A percentile compares a stretch with the other conserved stretches of the same genome.
These are phyloP conservation scores for Geotrypetes seraphini DNA, from an alignment of 2,797 vertebrate species.

Conservation along the genomic window DNA sequence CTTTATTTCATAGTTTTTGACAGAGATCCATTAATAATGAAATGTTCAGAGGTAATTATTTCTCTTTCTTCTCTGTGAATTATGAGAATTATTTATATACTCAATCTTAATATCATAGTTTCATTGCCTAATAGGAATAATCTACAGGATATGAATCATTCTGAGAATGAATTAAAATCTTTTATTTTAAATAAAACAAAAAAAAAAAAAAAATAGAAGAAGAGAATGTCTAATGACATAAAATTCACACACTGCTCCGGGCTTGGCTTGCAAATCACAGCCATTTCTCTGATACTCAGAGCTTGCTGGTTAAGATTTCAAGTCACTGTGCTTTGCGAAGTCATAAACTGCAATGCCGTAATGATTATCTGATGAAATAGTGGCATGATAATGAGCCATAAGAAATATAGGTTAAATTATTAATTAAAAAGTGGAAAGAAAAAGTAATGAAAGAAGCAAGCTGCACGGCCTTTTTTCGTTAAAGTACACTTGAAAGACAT, in stretches of 20 bases:
- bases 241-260: conserved; percentile 37
- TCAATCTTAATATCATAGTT: conserved; percentile 47
- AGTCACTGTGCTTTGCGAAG: conserved; percentile 26
- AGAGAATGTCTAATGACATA: conserved; percentile 50
- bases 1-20: conserved; percentile 35
- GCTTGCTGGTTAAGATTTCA: conserved; percentile 11
- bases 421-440: conserved; percentile 62
- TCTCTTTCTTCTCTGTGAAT: conserved; percentile 46
- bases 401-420: conserved; percentile 59
- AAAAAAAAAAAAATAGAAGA: conserved; percentile 27
- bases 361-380: conserved; percentile 53
- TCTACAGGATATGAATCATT: conserved; percentile 51
- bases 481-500: conserved; percentile 41
- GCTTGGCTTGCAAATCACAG: conserved; percentile 37
- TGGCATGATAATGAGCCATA: conserved; percentile 49
- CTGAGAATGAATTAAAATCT: conserved; percentile 34
- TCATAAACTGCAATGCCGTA: conserved; percentile 49
- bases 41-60: conserved; percentile 51
- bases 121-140: conserved; percentile 45
- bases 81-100: conserved; percentile 55
- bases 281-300: conserved; percentile 10
- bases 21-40: conserved; percentile 51
- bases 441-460: conserved; percentile 33
- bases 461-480: conserved; percentile 21
- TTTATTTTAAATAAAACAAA: conserved; percentile 39